Conservation (phyloP, 1,140 invertebrate species). For the Drosophila eugracilis region DNA sequence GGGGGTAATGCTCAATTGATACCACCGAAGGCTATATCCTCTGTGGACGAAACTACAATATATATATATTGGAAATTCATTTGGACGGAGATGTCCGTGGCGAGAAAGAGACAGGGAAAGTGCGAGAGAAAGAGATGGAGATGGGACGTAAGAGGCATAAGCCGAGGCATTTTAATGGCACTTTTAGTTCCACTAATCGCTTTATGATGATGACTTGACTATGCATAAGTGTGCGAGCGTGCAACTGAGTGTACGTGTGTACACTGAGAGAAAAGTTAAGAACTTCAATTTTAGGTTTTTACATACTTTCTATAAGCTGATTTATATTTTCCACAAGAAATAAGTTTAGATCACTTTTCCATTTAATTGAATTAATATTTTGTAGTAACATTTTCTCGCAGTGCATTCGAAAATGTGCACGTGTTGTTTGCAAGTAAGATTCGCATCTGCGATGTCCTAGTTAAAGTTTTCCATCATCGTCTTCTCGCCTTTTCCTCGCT, state of each 20-base stretch:
- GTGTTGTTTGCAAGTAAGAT: conserved; percentile 29
- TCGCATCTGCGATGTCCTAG: conserved; percentile 57
- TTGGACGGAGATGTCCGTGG: conserved; percentile 1
- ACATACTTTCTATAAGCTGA: no score
- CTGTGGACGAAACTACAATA: neutral
- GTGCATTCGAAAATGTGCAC: conserved; percentile 5
- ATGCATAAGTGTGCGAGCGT: conserved; percentile 26
- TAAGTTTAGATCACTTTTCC: no score
- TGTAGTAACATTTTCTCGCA: neutral
- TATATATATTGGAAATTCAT: conserved; percentile 57
- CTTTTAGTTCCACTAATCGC: conserved; percentile 75
- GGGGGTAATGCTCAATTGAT: conserved; percentile 1
- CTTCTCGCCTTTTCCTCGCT: conserved; percentile 8
- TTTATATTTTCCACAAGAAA: no score
- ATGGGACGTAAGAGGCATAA: conserved; percentile 1
- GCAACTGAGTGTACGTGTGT: conserved; percentile 13
- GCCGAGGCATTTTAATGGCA: conserved; percentile 72
- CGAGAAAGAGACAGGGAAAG: neutral
- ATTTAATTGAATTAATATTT: no score
- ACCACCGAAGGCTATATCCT: neutral
- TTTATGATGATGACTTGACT: conserved; percentile 74
- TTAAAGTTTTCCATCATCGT: conserved; percentile 56
- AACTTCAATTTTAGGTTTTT: no score
- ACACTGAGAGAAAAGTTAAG: neutral
- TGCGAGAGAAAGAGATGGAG: no score